Evolutionary conservation across 1,140 invertebrate species (phyloP).

Genomic region (Drosophila ananassae): DNA sequence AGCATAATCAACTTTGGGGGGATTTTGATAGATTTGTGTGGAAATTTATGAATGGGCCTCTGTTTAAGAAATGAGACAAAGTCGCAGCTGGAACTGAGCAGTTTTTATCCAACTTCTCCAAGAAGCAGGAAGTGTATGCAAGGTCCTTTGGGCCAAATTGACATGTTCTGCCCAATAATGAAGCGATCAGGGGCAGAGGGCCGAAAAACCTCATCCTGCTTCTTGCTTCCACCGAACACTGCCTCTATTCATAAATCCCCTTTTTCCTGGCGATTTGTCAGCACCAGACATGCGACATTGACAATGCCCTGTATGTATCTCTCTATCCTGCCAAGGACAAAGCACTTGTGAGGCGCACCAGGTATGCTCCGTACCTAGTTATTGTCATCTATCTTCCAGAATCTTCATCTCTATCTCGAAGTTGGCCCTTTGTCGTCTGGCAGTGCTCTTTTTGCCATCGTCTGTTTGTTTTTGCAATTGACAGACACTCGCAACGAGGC

Average conservation of each 20-base stretch:
- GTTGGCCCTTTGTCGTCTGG: slow-evolving; percentile 28
- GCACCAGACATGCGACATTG: slow-evolving; percentile 59
- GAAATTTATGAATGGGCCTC: slow-evolving; percentile 48
- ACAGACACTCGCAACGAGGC: slow-evolving; percentile 33
- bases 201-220: slow-evolving; percentile 39
- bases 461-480: slow-evolving; percentile 68
- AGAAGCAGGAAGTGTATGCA: slow-evolving; percentile 9
- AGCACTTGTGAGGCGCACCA: slow-evolving; percentile 40
- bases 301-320: slow-evolving; percentile 26
- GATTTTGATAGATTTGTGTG: slow-evolving; percentile 62
- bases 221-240: slow-evolving; percentile 1
- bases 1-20: slow-evolving; percentile 41
- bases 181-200: slow-evolving; percentile 62
- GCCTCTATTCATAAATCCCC: slow-evolving; percentile 72
- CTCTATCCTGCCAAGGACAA: slow-evolving; percentile 45
- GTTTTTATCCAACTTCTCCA: slow-evolving; percentile 30
- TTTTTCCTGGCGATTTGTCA: slow-evolving; percentile 67
- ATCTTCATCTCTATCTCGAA: slow-evolving; percentile 16
- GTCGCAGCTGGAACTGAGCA: slow-evolving; percentile 50
- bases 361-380: slow-evolving; percentile 47
- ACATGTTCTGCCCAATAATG: slow-evolving; percentile 71
- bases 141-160: slow-evolving; percentile 51
- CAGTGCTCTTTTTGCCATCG: slow-evolving; percentile 54
- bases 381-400: slow-evolving; percentile 53
- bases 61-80: slow-evolving; percentile 19